phyloP scores from a whole-genome alignment of 2,888 invertebrate species.

The Mythimna ferrago region DNA sequence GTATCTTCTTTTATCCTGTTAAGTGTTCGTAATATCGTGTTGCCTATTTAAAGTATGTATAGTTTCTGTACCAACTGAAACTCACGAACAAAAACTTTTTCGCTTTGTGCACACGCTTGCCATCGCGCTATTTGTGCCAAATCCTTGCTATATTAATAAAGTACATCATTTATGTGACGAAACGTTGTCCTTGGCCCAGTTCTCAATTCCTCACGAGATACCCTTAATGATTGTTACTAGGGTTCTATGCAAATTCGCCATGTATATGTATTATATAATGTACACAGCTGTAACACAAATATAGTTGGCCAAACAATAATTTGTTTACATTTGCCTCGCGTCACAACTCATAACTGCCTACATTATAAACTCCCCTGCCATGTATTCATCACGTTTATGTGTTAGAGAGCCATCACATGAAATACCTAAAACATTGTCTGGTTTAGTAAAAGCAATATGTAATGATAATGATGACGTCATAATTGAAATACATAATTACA shows the following conservation, averaged over 20 bases:
- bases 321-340: slow-evolving; percentile 49
- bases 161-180: not conserved
- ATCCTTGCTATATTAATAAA: slow-evolving; percentile 18
- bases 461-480: not conserved
- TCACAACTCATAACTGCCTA: slow-evolving; percentile 26
- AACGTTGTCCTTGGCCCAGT: slow-evolving; percentile 29
- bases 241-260: slow-evolving; percentile 41
- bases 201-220: slow-evolving; percentile 24
- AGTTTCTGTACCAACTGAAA: too few relatives aligned
- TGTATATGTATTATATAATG: not conserved
- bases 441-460: not conserved
- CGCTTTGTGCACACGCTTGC: not conserved
- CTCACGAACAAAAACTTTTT: not conserved
- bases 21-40: not conserved
- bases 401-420: slow-evolving; percentile 4
- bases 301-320: slow-evolving; percentile 52
- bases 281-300: slow-evolving; percentile 38
- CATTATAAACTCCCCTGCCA: slow-evolving; percentile 32
- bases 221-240: slow-evolving; percentile 39
- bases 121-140: slow-evolving; percentile 12
- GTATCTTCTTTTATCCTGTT: not conserved
- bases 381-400: slow-evolving; percentile 24
- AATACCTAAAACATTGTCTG: slow-evolving; percentile 2
- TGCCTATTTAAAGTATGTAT: too few relatives aligned
- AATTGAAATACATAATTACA: not conserved